Evolutionary conservation across 2,797 vertebrate genomes (phyloP), one percentile per base, ranked within the genome.

Genomic region (Sebastes trivittatus): DNA sequence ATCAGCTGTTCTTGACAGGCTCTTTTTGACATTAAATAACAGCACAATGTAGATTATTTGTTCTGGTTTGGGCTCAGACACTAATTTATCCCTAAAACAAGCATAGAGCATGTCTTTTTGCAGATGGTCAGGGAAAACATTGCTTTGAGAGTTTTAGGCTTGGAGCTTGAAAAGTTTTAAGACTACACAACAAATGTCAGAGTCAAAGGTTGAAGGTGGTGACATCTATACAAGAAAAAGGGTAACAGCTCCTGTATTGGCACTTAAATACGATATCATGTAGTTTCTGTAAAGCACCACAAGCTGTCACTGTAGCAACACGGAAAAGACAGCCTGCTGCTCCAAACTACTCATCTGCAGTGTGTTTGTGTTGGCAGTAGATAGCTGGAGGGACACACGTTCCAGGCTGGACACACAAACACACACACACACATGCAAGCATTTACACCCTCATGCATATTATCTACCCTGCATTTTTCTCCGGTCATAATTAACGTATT

Each of bases 221-320:
- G 20, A 29, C 14, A 34, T 27, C 34, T 5, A 22, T 7, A 5
- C 3, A 52, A 18, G 25, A 27, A 72, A 22, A 58, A 10, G 6
- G 1, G 23, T 38, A 7, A 62, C 18, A 68, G 5, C 7, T 27
- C 5, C 7, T 20, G 20, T 65, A 38, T 36, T 22, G 1, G 11
- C 22, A 54, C 6, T n/a, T 60, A 29, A 52, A 61, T 36, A 52
- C 5, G 1, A 54, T 5, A 20, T 32, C 9, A 54, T 69, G 81
- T 27, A 60, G 61, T 89, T 77, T 68, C 63, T 66, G 10, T 9
- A 54, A 75, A 58, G 66, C 29, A 23, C 89, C 93, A 92, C 88
- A 78, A 10, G 81, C 6, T 85, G 93, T 89, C 93, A 86, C 88
- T 92, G 86, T 91, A 59, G 74, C 38, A 64, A 65, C 42, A 76